A percentile compares a stretch with the other conserved stretches of the same genome.
Evolutionary conservation across 2,888 invertebrate genomes (phyloP).

Genomic region (Ceriagrion tenellum): DNA sequence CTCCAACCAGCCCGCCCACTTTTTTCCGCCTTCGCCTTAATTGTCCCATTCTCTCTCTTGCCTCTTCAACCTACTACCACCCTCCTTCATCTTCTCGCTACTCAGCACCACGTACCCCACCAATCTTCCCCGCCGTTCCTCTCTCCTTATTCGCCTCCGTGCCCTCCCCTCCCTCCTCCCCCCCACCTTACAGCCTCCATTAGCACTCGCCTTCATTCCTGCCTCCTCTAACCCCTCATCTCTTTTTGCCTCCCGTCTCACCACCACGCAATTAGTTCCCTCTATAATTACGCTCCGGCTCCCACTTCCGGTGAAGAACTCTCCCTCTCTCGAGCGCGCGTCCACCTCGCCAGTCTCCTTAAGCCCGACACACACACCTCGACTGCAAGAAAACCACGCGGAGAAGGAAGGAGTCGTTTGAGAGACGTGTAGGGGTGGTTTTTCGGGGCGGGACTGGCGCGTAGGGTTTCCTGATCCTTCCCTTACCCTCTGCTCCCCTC

Average conservation of each 20-base stretch:
- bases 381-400: background rate
- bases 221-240: background rate
- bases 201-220: background rate
- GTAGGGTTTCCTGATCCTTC: constrained; percentile 21
- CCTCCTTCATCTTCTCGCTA: background rate
- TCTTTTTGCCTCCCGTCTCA: constrained; percentile 8
- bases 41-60: constrained; percentile 52
- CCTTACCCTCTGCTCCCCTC: background rate
- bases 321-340: constrained; percentile 42
- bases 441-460: background rate
- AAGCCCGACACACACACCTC: background rate
- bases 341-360: background rate
- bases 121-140: background rate
- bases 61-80: background rate
- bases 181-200: constrained; percentile 18
- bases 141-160: constrained; percentile 29
- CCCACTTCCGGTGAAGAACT: constrained; percentile 54
- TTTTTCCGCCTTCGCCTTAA: constrained; percentile 40
- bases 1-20: background rate
- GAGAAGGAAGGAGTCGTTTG: background rate
- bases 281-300: constrained; percentile 56
- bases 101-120: background rate
- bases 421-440: background rate
- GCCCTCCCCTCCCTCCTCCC: background rate
- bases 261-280: constrained; percentile 63